Base-by-base conservation (phyloP, 2,113 vertebrate genomes). In the Alaudala cheleensis region DNA sequence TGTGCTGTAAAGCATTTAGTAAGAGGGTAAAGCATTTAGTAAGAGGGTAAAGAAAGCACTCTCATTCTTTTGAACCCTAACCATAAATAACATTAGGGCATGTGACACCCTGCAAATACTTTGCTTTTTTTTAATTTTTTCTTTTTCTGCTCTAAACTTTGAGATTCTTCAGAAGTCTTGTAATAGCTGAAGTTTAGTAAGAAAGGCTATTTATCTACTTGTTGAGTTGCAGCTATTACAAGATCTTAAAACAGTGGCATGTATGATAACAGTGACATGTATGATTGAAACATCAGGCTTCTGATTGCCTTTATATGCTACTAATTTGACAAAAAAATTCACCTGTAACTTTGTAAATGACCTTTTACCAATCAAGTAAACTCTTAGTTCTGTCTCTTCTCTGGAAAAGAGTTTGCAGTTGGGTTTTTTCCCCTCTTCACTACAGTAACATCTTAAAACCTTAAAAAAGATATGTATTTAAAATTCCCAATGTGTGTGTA, bases 321-420 rank as follows among this genome's bases (percentile, higher is more conserved):
- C 57, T 91, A 71, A 96, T 89, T 92, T 64, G 83, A 66, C 61
- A n/a, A 65, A 64, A 78, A 92, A 93, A 39, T 9, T 94, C 61
- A 40, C 56, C 70, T 91, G 12, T 97, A 92, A 96, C 90, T 73
- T 97, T 50, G 47, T 71, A 84, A 86, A 42, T 76, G 22, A 82
- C n/a, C n/a, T 82, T 95, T 92, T 72, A 60, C n/a, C 25, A 81
- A 69, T 25, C 15, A 51, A 82, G 18, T 87, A 65, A 40, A 44
- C 69, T 66, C 70, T 22, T 74, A 50, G 8, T 84, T 84, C 24
- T 64, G 21, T 29, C 4, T 83, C 22, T 58, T 72, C 15, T 37
- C 15, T 66, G 51, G 25, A 74, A 61, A 53, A 86, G 31, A 56
- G 6, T 77, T 84, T 80, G 28, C 54, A 44, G 17, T 60, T 77